Evolutionary conservation across 2,888 invertebrate genomes (phyloP).

Genomic region (Marronus borbonicus): DNA sequence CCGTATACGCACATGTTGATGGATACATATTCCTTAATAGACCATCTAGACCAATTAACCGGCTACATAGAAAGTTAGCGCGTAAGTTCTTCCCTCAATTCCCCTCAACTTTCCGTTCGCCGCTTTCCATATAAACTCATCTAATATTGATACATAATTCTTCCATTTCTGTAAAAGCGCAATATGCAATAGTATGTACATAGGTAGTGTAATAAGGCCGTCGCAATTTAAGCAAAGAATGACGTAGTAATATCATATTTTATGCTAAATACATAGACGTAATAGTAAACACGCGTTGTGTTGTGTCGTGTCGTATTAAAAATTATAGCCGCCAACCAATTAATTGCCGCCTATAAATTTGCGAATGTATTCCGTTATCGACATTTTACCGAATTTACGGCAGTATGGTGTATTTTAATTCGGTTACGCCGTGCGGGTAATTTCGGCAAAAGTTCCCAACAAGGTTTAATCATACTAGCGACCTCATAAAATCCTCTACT

Average conservation of each 20-base stretch:
- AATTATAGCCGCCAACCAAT: slow-evolving; percentile 4
- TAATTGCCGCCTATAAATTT: slow-evolving; percentile 6
- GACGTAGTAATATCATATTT: slow-evolving; percentile 27
- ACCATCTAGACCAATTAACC: slow-evolving; percentile 1
- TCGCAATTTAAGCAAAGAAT: slow-evolving; percentile 13
- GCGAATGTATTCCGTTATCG: slow-evolving; percentile 8
- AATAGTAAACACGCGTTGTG: neutral
- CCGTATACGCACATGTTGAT: neutral
- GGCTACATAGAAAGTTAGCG: slow-evolving; percentile 7
- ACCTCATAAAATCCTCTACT: no score
- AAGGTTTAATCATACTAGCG: no score
- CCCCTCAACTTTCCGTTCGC: no score
- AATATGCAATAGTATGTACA: neutral
- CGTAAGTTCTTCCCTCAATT: neutral
- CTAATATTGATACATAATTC: neutral
- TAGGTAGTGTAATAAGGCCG: slow-evolving; percentile 20
- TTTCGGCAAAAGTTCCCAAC: no score
- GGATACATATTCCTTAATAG: neutral
- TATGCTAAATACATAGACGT: slow-evolving; percentile 1
- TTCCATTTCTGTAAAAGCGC: neutral
- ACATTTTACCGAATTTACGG: neutral
- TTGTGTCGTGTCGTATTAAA: neutral
- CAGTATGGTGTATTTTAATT: neutral
- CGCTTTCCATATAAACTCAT: slow-evolving; percentile 10
- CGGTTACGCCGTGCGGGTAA: neutral